Conservation (phyloP, 2,888 invertebrate genomes). For the Nymphalis c-album region DNA sequence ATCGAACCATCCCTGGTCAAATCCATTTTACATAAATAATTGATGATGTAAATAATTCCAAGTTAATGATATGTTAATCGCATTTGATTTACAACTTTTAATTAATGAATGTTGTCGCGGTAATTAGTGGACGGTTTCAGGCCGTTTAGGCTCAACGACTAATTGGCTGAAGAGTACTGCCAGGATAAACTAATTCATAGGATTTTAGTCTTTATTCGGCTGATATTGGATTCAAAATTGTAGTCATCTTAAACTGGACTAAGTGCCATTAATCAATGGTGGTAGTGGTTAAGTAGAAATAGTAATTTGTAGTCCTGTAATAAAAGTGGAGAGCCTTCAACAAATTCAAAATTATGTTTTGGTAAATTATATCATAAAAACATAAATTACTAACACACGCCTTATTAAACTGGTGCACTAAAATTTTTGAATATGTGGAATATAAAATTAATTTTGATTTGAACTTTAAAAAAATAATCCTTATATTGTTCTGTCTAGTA, state of each 20-base stretch:
- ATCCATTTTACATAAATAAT: constrained; percentile 8
- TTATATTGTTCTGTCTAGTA: no score
- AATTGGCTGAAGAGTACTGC: constrained; percentile 27
- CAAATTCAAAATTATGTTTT: no score
- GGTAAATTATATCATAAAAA: no score
- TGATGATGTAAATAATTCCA: constrained; percentile 15
- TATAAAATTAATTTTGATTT: no score
- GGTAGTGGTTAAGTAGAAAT: constrained; percentile 23
- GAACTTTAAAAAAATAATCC: no score
- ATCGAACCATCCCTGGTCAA: background rate
- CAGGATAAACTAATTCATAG: background rate
- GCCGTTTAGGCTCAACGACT: constrained; percentile 36
- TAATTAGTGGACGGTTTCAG: constrained; percentile 45
- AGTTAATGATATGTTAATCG: constrained; percentile 43
- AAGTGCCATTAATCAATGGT: constrained; percentile 18
- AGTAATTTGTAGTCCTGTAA: constrained; percentile 21
- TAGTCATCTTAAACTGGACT: background rate
- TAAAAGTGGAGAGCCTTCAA: constrained; percentile 1
- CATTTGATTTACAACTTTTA: constrained; percentile 46
- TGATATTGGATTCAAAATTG: constrained; percentile 1
- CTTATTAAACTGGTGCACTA: no score
- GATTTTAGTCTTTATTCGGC: constrained; percentile 6
- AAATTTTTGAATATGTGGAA: no score
- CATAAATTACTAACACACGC: no score
- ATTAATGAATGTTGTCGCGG: constrained; percentile 46